Evolutionary conservation across 2,888 invertebrate species (phyloP), one percentile per base, ranked within the genome.

Genomic region (Adelphocoris suturalis): DNA sequence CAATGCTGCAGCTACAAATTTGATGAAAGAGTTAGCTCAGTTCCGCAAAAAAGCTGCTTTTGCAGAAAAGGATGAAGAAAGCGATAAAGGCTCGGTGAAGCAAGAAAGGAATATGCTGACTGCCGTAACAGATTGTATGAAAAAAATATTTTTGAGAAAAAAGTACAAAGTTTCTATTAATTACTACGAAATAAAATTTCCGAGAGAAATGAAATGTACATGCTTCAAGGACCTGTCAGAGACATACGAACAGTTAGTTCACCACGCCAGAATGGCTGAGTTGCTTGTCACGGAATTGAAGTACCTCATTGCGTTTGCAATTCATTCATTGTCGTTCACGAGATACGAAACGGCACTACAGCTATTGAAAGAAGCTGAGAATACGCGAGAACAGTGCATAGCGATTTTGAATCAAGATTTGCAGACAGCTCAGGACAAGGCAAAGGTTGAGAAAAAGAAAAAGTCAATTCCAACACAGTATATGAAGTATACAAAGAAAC

Each of bases 401-500:
- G 55, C 80, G 9, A 90, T 90, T 28, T 19, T 90, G 46, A 90
- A 85, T 23, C 90, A 86, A 78, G 90, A 90, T 48, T 37, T 86
- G 23, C 75, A 90, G 37, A 75, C 78, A 13, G 90, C 86, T 28
- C 90, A 90, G 37, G 90, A 90, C 46, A 90, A 86, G 78, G 90
- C 90, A 4, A 86, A 86, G 76, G 52, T 82, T 5, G 90, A 90
- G 46, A 90, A 90, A 52, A 86, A 90, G 78, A 90, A 90, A 80
- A 90, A 86, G 46, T 75, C 90, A 23, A 90, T 90, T 13, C 78
- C 90, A 11, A 57, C 23, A 0, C 78, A 76, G 27, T 90, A 90
- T 78, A 90, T 90, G 90, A 90, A 90, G 52, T 90, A 90, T 37
- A 68, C 90, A n/a, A 90, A 90, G 46, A 86, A 90, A 76, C 86